Conservation (phyloP, 1,140 invertebrate species). For the Tetraneura akinire region DNA sequence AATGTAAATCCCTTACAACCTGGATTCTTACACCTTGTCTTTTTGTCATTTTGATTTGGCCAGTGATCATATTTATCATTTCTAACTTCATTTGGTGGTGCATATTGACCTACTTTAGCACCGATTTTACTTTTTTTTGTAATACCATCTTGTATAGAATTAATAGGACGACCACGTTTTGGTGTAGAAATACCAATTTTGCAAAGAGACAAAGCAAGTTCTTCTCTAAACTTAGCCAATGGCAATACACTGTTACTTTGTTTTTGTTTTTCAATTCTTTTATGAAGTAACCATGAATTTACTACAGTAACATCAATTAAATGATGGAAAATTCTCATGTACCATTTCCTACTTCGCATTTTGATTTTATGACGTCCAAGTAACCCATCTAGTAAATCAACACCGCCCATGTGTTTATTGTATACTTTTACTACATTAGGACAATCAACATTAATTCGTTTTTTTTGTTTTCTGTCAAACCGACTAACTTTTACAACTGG, state of each 20-base stretch:
- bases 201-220: neutral
- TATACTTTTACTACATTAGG: conserved; percentile 60
- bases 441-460: conserved; percentile 58
- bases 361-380: conserved; percentile 59
- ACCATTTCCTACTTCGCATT: conserved; percentile 60
- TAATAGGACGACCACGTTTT: conserved; percentile 1
- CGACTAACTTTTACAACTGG: conserved; percentile 56
- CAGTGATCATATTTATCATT: conserved; percentile 34
- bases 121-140: conserved; percentile 22
- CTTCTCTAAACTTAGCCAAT: conserved; percentile 47
- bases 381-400: conserved; percentile 59
- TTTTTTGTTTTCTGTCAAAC: conserved; percentile 42
- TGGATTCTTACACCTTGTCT: conserved; percentile 40
- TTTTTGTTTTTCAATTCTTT: conserved; percentile 10
- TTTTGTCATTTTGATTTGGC: conserved; percentile 32
- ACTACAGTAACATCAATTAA: conserved; percentile 58
- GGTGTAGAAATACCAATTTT: neutral
- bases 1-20: conserved; percentile 36
- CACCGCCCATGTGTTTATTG: conserved; percentile 61
- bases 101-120: conserved; percentile 25
- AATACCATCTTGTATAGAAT: conserved; percentile 13
- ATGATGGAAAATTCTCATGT: conserved; percentile 59
- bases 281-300: conserved; percentile 56
- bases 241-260: neutral
- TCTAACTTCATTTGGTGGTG: conserved; percentile 18